phyloP scores from a whole-genome alignment of 1,140 invertebrate genomes.

The Dendroctonus valens region DNA sequence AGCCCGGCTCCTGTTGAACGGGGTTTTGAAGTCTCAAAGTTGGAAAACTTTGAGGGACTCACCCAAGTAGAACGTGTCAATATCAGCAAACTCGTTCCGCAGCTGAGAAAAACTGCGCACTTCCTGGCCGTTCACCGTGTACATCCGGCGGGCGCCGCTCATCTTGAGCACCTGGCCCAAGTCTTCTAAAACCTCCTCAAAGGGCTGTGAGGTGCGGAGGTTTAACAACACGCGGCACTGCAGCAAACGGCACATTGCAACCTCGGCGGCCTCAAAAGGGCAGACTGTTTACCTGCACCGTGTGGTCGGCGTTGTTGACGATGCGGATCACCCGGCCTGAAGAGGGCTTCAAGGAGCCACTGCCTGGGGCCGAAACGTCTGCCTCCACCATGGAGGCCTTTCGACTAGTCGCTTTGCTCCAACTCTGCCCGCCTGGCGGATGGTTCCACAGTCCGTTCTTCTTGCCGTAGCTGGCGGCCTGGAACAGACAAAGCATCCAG shows the following conservation, averaged over 20 bases:
- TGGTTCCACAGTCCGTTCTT: constrained; percentile 85
- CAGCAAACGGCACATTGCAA: constrained; percentile 5
- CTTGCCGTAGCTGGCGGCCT: constrained; percentile 83
- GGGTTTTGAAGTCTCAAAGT: too few species aligned
- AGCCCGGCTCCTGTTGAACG: constrained; percentile 52
- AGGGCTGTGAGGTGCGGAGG: constrained; percentile 86
- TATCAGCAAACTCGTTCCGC: constrained; percentile 85
- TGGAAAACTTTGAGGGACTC: neutral
- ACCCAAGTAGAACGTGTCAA: constrained; percentile 85
- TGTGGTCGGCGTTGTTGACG: constrained; percentile 88
- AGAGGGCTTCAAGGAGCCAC: constrained; percentile 68
- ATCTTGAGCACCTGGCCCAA: constrained; percentile 89
- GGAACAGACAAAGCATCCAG: constrained; percentile 9
- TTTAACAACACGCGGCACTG: constrained; percentile 89
- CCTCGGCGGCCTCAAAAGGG: neutral
- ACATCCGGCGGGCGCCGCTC: constrained; percentile 85
- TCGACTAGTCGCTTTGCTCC: constrained; percentile 60
- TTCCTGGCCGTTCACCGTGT: constrained; percentile 86
- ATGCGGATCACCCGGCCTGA: constrained; percentile 85
- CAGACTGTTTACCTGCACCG: constrained; percentile 73
- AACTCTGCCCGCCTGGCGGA: constrained; percentile 60
- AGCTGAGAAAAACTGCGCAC: constrained; percentile 90
- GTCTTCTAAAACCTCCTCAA: constrained; percentile 92
- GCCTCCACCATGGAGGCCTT: constrained; percentile 75
- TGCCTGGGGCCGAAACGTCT: constrained; percentile 59